Base-by-base conservation (phyloP, 2,113 vertebrate species). In the Seriola dumerili region DNA sequence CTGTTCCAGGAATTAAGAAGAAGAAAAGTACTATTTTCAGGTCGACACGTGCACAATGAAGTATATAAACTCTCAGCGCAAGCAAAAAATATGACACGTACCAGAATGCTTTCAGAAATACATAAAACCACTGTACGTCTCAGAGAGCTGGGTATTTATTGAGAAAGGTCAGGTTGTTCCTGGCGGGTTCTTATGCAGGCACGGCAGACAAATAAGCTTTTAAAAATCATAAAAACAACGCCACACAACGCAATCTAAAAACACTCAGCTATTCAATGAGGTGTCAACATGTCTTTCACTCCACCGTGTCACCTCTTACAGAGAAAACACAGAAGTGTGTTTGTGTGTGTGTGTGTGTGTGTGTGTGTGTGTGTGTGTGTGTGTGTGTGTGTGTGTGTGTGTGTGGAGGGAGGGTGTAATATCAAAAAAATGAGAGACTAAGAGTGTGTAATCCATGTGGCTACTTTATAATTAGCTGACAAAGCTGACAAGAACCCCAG, bases 381-480 rank as follows among this genome's bases (percentile, higher is more conserved):
- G 4, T 6, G 29, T 29, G n/a, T 59, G 57, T 59, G 57, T 59
- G 12, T 29, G 44, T 10, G 32, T 0, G 44, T 9, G 44, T 46
- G 52, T 21, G 8, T 1, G n/a, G n/a, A 10, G 3, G 54, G 52
- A 19, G 52, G 7, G 4, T 57, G 19, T 54, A 34, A 62, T 77
- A 57, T 46, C 8, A 48, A 64, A 46, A 76, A 50, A 8, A 55
- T 48, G 25, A 64, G 25, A 65, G 11, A 59, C 54, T 57, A 58
- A 63, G 44, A 78, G 79, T 64, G 59, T 78, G 76, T 90, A 73
- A 76, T 85, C 65, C 72, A 46, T 74, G 89, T 85, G 88, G 85
- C 86, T 79, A 83, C 80, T 84, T 93, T 93, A 92, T 95, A 97
- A 97, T 96, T 93, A 96, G 93, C 94, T 96, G 96, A 95, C 96